phyloP scores from a whole-genome alignment of 2,888 invertebrate species.

The Aproaerema taeniolella region DNA sequence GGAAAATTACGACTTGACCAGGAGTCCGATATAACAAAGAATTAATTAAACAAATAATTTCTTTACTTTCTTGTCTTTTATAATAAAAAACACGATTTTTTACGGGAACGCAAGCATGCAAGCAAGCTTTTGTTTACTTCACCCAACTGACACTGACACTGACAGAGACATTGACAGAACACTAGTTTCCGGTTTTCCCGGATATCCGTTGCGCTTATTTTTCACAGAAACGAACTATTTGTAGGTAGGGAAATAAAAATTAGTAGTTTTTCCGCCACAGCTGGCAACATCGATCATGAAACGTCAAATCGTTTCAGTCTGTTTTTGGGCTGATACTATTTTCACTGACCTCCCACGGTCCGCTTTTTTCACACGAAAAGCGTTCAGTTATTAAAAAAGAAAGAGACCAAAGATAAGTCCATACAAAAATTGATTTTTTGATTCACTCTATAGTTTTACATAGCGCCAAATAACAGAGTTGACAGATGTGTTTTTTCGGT shows the following conservation, averaged over 20 bases:
- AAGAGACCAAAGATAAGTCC: too few species aligned
- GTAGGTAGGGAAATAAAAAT: not conserved
- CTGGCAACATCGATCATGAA: constrained; percentile 2
- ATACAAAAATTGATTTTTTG: too few species aligned
- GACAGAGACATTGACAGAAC: constrained; percentile 2
- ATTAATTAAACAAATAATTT: not conserved
- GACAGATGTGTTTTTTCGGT: too few species aligned
- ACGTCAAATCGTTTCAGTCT: constrained; percentile 1
- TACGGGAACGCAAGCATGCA: not conserved
- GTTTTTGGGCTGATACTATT: too few species aligned
- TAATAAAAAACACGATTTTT: not conserved
- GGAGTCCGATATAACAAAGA: not conserved
- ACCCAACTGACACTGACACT: too few species aligned
- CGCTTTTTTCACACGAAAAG: too few species aligned
- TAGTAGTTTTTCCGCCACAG: not conserved
- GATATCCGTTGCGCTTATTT: constrained; percentile 3
- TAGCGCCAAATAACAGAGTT: too few species aligned
- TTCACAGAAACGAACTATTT: not conserved
- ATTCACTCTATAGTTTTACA: too few species aligned
- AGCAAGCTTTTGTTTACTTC: constrained; percentile 5
- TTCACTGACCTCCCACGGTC: too few species aligned
- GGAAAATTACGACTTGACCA: not conserved
- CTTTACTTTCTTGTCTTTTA: not conserved
- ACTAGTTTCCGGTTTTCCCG: constrained; percentile 2
- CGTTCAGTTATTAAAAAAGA: too few species aligned